Percentiles rank a stretch among this genome's conserved stretches.
Conservation (phyloP, 2,113 vertebrate species). For the Cyprinodon brontotheroides region DNA sequence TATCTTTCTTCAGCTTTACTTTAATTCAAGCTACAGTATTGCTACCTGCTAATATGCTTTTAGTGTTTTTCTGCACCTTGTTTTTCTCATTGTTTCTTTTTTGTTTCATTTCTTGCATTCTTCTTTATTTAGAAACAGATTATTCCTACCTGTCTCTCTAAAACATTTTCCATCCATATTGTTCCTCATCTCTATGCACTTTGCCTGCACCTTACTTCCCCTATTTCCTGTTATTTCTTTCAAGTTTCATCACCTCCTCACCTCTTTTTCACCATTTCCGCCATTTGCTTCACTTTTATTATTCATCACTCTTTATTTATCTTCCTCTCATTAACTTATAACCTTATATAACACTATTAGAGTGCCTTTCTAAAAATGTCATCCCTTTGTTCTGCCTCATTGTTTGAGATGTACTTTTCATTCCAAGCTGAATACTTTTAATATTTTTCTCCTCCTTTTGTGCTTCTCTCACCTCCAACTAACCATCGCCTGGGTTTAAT, state of each 20-base stretch:
- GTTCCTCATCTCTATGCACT: neutral
- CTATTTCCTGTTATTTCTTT: neutral
- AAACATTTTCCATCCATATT: neutral
- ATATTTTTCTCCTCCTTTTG: neutral
- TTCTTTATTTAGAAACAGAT: neutral
- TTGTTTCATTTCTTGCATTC: neutral
- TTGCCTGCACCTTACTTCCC: neutral
- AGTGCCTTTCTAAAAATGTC: neutral
- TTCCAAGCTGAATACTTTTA: no score
- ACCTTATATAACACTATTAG: neutral
- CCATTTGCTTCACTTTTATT: neutral
- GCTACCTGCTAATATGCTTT: neutral
- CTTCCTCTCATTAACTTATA: neutral
- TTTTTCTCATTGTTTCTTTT: neutral
- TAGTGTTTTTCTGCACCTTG: neutral
- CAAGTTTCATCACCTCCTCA: neutral
- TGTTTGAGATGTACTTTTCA: neutral
- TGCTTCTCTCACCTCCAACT: neutral
- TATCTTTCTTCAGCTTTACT: neutral
- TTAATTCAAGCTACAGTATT: neutral
- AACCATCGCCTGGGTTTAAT: slow-evolving; percentile 6
- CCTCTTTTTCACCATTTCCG: neutral
- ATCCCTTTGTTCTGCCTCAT: neutral
- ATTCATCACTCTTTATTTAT: neutral
- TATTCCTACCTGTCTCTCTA: neutral